Percentiles rank a stretch among this genome's conserved stretches.
phyloP scores from a whole-genome alignment of 2,888 invertebrate genomes.

The Tortrix viridana region DNA sequence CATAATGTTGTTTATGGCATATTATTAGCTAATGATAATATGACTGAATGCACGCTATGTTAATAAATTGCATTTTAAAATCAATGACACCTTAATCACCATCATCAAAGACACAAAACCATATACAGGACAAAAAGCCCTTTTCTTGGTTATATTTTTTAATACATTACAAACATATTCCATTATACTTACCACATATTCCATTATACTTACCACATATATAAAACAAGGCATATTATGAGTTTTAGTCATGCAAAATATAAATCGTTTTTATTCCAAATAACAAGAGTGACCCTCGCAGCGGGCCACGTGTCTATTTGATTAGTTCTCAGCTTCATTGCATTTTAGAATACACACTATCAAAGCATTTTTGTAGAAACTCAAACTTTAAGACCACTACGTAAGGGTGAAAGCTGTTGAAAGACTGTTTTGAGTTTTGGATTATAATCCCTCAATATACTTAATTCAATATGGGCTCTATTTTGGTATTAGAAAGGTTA shows the following conservation, averaged over 20 bases:
- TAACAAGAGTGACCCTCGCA: constrained; percentile 43
- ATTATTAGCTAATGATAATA: too few relatives aligned
- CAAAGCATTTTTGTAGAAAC: constrained; percentile 27
- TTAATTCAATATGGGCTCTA: constrained; percentile 28
- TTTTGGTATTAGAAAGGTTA: constrained; percentile 19
- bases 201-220: too few relatives aligned
- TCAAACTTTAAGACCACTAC: constrained; percentile 35
- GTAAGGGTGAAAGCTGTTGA: constrained; percentile 27
- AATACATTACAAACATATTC: too few relatives aligned
- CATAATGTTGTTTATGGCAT: too few relatives aligned
- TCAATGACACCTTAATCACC: too few relatives aligned
- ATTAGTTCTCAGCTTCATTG: constrained; percentile 70
- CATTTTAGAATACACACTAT: constrained; percentile 47
- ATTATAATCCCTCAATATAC: constrained; percentile 8
- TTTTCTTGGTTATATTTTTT: too few relatives aligned
- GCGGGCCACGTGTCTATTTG: constrained; percentile 69
- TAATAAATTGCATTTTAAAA: too few relatives aligned
- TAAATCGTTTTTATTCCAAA: constrained; percentile 22
- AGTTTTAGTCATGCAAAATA: constrained; percentile 1
- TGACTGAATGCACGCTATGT: too few relatives aligned
- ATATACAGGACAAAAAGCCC: too few relatives aligned
- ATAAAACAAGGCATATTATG: too few relatives aligned
- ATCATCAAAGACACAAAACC: too few relatives aligned
- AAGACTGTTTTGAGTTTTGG: not conserved
- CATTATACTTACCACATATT: too few relatives aligned